phyloP scores from a whole-genome alignment of 1,140 invertebrate genomes.

The Cataglyphis hispanica region DNA sequence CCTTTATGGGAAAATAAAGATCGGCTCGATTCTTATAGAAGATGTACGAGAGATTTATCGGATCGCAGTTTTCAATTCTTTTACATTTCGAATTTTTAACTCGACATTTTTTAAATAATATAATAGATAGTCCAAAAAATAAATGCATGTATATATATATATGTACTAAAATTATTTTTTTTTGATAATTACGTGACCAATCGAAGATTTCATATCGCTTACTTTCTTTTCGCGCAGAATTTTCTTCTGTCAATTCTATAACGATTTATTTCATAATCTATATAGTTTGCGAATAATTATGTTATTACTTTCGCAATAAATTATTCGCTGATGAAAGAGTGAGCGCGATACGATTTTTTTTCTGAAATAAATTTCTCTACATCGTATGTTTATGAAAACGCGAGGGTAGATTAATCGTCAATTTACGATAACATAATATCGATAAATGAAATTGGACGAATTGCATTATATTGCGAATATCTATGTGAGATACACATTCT shows the following conservation, averaged over 20 bases:
- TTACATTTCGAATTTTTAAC: neutral
- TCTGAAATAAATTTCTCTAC: neutral
- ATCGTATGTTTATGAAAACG: neutral
- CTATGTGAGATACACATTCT: neutral
- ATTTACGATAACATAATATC: slow-evolving; percentile 32
- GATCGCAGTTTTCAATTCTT: neutral
- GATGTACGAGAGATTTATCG: neutral
- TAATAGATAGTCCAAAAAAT: neutral
- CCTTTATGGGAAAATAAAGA: neutral
- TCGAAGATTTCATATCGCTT: neutral
- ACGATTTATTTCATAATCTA: neutral
- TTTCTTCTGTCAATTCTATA: neutral
- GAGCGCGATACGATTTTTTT: neutral
- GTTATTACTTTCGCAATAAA: slow-evolving; percentile 19
- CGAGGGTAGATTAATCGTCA: slow-evolving; percentile 28
- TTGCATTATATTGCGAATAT: slow-evolving; percentile 18
- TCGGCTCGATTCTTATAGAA: neutral
- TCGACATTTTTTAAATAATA: too few relatives aligned
- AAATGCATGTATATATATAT: neutral
- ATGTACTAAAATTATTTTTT: too few relatives aligned
- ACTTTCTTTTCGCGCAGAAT: neutral
- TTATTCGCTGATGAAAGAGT: slow-evolving; percentile 11
- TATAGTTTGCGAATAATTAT: neutral
- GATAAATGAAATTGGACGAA: slow-evolving; percentile 7
- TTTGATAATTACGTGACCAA: neutral